Percentiles rank a stretch among this genome's conserved stretches.
Conservation (phyloP, 2,113 vertebrate species). For the Pongo pygmaeus region DNA sequence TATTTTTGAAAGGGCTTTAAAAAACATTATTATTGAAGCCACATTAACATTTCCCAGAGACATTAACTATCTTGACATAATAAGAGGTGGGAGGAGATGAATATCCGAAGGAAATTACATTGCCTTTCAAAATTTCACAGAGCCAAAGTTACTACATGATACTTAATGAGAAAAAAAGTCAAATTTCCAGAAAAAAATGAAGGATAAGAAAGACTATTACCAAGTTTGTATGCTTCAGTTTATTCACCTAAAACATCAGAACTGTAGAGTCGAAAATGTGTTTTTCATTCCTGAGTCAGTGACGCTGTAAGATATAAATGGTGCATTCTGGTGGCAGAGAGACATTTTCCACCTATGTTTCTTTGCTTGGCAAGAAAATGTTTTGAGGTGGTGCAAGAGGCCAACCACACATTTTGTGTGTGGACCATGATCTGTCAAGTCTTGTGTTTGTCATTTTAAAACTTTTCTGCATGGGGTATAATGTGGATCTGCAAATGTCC, state of each 20-base stretch:
- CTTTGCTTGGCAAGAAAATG: constrained; percentile 6
- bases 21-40: background rate
- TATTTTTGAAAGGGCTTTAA: background rate
- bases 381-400: background rate
- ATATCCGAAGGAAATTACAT: background rate
- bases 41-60: background rate
- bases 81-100: background rate
- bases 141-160: background rate
- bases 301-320: background rate
- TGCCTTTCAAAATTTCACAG: background rate
- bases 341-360: background rate
- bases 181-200: background rate
- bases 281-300: constrained; percentile 4
- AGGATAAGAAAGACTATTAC: background rate
- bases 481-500: background rate
- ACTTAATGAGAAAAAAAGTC: background rate
- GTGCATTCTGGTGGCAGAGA: background rate
- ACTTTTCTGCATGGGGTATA: background rate
- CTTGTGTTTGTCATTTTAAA: background rate
- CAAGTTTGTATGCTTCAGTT: background rate
- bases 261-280: background rate
- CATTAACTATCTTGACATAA: background rate
- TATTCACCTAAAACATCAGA: background rate
- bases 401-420: background rate
- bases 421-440: background rate